phyloP scores from a whole-genome alignment of 2,113 vertebrate genomes.

The Apistogramma diplotaenia region DNA sequence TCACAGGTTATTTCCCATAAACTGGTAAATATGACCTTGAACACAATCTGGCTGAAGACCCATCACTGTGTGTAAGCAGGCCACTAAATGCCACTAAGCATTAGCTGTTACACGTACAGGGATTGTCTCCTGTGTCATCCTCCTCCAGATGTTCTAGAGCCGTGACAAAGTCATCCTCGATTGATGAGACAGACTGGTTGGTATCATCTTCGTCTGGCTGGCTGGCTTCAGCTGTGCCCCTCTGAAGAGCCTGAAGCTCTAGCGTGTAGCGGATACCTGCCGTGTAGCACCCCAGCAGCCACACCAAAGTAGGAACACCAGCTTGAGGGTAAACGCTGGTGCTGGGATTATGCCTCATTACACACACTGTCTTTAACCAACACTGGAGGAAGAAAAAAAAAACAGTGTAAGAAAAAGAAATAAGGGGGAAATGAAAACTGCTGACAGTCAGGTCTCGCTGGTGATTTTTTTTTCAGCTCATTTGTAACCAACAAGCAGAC shows the following conservation, averaged over 20 bases:
- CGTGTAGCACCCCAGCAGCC: conserved; percentile 86
- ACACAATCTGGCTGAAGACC: background rate
- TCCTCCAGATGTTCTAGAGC: conserved; percentile 96
- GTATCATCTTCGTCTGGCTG: conserved; percentile 92
- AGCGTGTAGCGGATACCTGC: conserved; percentile 84
- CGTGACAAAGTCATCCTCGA: conserved; percentile 98
- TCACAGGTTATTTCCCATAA: too few relatives aligned
- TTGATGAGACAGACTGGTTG: conserved; percentile 96
- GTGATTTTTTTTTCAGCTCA: background rate
- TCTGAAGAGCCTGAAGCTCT: conserved; percentile 80
- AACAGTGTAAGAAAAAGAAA: background rate
- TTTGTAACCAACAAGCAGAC: background rate
- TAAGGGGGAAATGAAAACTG: background rate
- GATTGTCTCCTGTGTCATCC: conserved; percentile 78
- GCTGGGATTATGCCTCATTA: conserved; percentile 83
- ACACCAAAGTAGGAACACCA: conserved; percentile 79
- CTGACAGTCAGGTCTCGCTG: background rate
- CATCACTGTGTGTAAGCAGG: too few relatives aligned
- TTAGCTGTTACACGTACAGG: conserved; percentile 71
- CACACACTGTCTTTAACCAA: conserved; percentile 83
- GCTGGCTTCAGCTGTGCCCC: conserved; percentile 66
- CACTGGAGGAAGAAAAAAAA: conserved; percentile 15
- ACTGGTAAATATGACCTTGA: background rate
- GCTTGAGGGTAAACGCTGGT: conserved; percentile 77
- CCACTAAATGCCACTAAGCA: background rate